Percentiles rank a stretch among this genome's conserved stretches.
These are phyloP conservation scores for Heliconius nattereri DNA, from an alignment of 1,140 invertebrate genomes.

Conservation along the genomic window DNA sequence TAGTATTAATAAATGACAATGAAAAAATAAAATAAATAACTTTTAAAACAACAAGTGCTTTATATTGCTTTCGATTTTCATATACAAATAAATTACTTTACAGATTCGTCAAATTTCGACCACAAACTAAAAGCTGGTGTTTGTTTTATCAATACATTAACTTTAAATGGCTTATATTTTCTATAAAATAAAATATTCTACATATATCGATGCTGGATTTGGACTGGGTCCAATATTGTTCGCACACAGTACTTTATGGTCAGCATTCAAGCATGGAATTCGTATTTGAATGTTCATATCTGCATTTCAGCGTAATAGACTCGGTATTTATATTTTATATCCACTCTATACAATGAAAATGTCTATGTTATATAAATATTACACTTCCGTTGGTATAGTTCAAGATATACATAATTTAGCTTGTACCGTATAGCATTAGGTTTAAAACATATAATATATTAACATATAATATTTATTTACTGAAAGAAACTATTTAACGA, in stretches of 20 bases:
- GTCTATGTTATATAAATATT: slow-evolving; percentile 5
- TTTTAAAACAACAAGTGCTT: too few relatives aligned
- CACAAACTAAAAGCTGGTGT: background rate
- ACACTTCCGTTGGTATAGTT: background rate
- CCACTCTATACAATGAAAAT: slow-evolving; percentile 10
- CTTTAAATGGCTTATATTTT: slow-evolving; percentile 13
- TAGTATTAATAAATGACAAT: too few relatives aligned
- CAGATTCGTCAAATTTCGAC: background rate
- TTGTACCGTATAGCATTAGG: background rate
- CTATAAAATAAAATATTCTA: slow-evolving; percentile 23
- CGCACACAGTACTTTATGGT: slow-evolving; percentile 16
- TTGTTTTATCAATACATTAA: background rate
- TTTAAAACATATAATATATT: too few relatives aligned
- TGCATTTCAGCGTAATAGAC: slow-evolving; percentile 22
- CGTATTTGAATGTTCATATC: slow-evolving; percentile 29
- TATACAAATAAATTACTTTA: background rate
- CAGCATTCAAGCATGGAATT: slow-evolving; percentile 28
- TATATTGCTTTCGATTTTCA: background rate
- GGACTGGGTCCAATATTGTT: slow-evolving; percentile 22
- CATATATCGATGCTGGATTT: slow-evolving; percentile 27
- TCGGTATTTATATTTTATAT: slow-evolving; percentile 12
- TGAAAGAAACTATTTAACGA: too few relatives aligned
- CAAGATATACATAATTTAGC: background rate
- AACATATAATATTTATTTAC: too few relatives aligned
- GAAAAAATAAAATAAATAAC: too few relatives aligned